phyloP scores from a whole-genome alignment of 2,797 vertebrate species.

The Diplodus sargus region DNA sequence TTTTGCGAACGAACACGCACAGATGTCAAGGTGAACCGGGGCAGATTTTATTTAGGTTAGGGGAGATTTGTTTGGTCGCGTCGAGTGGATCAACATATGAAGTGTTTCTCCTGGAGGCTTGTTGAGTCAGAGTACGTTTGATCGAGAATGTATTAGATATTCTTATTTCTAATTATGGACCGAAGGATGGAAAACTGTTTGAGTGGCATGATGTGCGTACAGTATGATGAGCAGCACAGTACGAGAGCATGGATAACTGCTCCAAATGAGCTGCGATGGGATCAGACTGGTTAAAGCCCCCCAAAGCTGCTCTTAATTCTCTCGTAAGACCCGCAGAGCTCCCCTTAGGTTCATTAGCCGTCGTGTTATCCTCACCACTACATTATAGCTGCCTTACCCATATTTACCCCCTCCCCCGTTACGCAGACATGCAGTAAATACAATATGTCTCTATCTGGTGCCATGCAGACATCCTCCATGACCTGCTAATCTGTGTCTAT shows the following conservation, averaged over 20 bases:
- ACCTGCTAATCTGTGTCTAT: constrained; percentile 68
- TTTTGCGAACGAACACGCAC: constrained; percentile 33
- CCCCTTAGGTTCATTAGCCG: constrained; percentile 62
- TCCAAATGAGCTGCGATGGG: constrained; percentile 71
- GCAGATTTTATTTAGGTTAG: constrained; percentile 43
- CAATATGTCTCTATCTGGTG: constrained; percentile 60
- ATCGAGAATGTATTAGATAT: not conserved
- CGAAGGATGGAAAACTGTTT: not conserved
- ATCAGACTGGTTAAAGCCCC: constrained; percentile 66
- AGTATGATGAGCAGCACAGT: constrained; percentile 7
- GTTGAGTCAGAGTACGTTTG: not conserved
- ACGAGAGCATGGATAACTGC: constrained; percentile 59
- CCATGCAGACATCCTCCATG: constrained; percentile 67
- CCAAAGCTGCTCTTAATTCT: constrained; percentile 62
- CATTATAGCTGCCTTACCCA: constrained; percentile 43
- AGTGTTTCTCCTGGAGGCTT: constrained; percentile 18
- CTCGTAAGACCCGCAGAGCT: constrained; percentile 49
- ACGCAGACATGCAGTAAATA: constrained; percentile 47
- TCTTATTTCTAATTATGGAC: not conserved
- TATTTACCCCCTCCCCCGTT: constrained; percentile 30
- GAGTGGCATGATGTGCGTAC: not conserved
- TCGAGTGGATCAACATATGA: constrained; percentile 23
- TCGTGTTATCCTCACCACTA: constrained; percentile 52
- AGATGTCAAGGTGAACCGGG: constrained; percentile 53
- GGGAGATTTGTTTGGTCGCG: constrained; percentile 32